A percentile compares a stretch with the other conserved stretches of the same genome.
Evolutionary conservation across 2,888 invertebrate species (phyloP).

Genomic region (Aspidiotus destructor): DNA sequence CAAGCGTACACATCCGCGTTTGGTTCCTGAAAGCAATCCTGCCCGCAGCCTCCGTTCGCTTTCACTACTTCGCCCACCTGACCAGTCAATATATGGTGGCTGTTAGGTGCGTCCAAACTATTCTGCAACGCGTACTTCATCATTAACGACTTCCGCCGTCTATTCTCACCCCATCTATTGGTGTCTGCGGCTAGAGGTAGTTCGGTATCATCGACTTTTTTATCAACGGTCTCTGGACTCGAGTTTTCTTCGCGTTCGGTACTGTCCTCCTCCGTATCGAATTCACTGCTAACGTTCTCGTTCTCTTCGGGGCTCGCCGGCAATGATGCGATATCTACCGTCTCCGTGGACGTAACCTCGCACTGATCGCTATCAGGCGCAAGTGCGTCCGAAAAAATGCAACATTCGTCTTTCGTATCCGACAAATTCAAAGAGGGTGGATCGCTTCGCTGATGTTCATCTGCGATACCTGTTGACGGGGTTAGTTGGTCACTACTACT

Average conservation of each 20-base stretch:
- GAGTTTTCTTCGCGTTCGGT: slow-evolving; percentile 3
- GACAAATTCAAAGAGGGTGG: neutral
- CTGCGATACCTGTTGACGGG: too few species aligned
- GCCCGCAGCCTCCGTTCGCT: neutral
- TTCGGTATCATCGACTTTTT: neutral
- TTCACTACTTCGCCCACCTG: slow-evolving; percentile 9
- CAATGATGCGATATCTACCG: slow-evolving; percentile 19
- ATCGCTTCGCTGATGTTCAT: too few species aligned
- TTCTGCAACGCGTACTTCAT: slow-evolving; percentile 26
- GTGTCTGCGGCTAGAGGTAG: neutral
- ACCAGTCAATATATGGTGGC: slow-evolving; percentile 13
- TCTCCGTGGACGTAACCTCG: slow-evolving; percentile 22
- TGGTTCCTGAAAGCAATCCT: neutral
- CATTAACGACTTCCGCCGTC: slow-evolving; percentile 25
- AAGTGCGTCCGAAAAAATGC: neutral
- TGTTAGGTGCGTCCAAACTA: slow-evolving; percentile 13
- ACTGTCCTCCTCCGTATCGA: neutral
- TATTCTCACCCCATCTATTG: slow-evolving; percentile 23
- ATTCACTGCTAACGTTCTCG: slow-evolving; percentile 4
- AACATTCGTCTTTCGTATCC: slow-evolving; percentile 1
- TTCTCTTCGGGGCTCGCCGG: neutral
- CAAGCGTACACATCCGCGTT: slow-evolving; percentile 20
- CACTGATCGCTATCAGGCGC: slow-evolving; percentile 13
- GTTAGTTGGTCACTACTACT: too few species aligned
- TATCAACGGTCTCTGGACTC: neutral